Evolutionary conservation across 2,797 vertebrate genomes (phyloP).

Genomic region (Lacerta agilis): DNA sequence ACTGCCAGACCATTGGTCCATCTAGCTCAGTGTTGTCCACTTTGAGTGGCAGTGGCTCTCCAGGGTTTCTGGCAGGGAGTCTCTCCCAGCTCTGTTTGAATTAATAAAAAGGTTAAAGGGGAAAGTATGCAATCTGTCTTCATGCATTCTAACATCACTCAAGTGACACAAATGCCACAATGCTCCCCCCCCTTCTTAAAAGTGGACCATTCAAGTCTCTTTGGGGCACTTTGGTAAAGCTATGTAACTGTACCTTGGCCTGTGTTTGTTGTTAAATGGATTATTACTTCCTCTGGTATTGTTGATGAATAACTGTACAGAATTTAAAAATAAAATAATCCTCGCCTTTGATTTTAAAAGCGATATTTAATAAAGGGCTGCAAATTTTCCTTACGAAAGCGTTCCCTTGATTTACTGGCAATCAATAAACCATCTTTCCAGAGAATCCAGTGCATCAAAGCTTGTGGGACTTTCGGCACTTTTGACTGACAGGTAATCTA

Average conservation of each 20-base stretch:
- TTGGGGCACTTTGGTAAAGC: neutral
- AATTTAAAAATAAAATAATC: constrained; percentile 18
- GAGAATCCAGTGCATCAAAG: constrained; percentile 42
- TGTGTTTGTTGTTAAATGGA: constrained; percentile 45
- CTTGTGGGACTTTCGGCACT: constrained; percentile 31
- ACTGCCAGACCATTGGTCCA: no score
- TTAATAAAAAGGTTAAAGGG: no score
- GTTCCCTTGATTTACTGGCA: constrained; percentile 50
- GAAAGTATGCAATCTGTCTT: no score
- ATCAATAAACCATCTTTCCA: constrained; percentile 45
- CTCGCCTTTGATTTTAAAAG: constrained; percentile 43
- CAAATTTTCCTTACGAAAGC: constrained; percentile 45
- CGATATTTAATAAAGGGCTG: constrained; percentile 27
- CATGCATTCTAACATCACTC: neutral
- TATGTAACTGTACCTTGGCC: constrained; percentile 4
- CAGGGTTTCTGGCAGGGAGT: no score
- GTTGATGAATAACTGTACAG: constrained; percentile 31
- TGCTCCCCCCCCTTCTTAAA: neutral
- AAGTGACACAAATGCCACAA: neutral
- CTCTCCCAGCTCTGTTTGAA: no score
- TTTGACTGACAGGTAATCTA: constrained; percentile 37
- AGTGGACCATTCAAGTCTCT: neutral
- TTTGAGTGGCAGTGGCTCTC: no score
- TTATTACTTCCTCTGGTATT: constrained; percentile 26
- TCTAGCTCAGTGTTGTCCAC: no score